Evolutionary conservation across 2,888 invertebrate genomes (phyloP).

Genomic region (Labia minor): DNA sequence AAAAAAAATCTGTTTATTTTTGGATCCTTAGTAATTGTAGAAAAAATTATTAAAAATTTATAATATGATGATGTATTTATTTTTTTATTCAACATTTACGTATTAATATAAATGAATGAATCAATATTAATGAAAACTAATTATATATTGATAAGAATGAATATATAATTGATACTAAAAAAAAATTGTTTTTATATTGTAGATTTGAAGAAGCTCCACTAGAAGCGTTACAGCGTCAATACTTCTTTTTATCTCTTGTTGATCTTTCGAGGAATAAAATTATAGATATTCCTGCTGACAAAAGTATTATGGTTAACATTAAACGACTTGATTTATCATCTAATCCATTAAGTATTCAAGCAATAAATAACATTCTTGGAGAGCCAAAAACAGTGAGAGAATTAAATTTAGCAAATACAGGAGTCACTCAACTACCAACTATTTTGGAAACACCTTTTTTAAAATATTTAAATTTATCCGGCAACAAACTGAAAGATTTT

Average conservation of each 20-base stretch:
- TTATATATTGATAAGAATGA: no score
- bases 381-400: conserved; percentile 76
- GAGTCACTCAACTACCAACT: conserved; percentile 42
- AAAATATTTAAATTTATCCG: conserved; percentile 62
- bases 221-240: conserved; percentile 69
- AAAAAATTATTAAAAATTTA: no score
- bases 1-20: no score
- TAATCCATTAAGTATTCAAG: conserved; percentile 66
- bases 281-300: conserved; percentile 68
- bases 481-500: conserved; percentile 57
- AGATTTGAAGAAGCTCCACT: conserved; percentile 66
- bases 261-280: conserved; percentile 70
- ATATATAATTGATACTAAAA: no score
- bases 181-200: no score
- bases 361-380: conserved; percentile 63
- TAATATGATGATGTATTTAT: no score
- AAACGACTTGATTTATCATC: conserved; percentile 75
- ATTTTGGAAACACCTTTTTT: conserved; percentile 69
- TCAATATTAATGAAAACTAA: no score
- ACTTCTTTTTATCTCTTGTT: conserved; percentile 67
- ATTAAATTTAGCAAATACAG: conserved; percentile 70
- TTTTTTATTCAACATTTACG: no score
- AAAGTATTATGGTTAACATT: conserved; percentile 76
- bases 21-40: no score
- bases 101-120: no score